These are phyloP conservation scores for Sphenopsis melanotis DNA, from an alignment of 2,797 vertebrate genomes.

Conservation along the genomic window DNA sequence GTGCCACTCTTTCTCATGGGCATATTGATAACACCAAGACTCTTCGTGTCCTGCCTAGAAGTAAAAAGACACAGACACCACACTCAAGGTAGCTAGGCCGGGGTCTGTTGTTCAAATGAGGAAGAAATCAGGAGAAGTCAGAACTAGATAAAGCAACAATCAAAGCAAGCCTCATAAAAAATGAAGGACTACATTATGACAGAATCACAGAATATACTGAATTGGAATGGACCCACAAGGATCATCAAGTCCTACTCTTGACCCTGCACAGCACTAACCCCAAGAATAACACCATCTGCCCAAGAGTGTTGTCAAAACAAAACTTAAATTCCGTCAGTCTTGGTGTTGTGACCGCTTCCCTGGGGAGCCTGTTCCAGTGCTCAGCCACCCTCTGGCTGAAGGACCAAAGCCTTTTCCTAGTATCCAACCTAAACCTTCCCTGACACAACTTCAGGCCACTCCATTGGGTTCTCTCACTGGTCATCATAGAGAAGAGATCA, in stretches of 20 bases:
- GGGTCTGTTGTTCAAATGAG: neutral
- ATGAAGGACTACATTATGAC: neutral
- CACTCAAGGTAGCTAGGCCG: fast-evolving
- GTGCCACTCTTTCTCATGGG: neutral
- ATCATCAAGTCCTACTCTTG: neutral
- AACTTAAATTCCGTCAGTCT: neutral
- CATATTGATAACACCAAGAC: neutral
- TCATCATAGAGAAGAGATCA: neutral
- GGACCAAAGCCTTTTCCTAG: neutral
- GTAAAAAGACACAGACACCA: neutral
- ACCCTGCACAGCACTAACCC: neutral
- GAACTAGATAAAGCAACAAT: neutral
- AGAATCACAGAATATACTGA: neutral
- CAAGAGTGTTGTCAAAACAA: neutral
- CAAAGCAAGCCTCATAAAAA: neutral
- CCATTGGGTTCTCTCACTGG: fast-evolving
- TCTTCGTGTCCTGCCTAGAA: neutral
- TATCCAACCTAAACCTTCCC: neutral
- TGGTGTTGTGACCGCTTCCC: neutral
- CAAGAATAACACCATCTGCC: neutral
- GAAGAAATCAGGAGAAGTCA: neutral
- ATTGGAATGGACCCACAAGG: neutral
- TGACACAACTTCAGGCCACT: neutral
- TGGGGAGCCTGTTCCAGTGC: neutral
- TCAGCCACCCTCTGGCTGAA: neutral